phyloP scores from a whole-genome alignment of 2,113 vertebrate species.

The Pedetes capensis region DNA sequence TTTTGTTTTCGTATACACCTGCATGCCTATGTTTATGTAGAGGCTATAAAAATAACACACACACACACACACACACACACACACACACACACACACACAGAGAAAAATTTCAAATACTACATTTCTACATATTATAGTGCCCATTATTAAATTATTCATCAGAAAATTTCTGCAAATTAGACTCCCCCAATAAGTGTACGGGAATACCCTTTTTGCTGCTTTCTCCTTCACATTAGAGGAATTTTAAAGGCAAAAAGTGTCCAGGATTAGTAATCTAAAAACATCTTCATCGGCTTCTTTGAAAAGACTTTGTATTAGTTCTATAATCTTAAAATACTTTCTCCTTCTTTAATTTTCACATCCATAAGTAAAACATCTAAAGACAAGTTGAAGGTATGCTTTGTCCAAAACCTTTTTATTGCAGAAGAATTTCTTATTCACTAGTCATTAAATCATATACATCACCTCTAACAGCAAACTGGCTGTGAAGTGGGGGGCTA shows the following conservation, averaged over 20 bases:
- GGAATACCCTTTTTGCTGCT: background rate
- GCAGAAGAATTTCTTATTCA: background rate
- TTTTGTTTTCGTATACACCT: background rate
- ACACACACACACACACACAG: too few relatives aligned
- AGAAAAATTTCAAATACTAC: background rate
- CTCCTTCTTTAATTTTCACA: background rate
- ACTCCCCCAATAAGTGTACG: background rate
- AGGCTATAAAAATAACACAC: background rate
- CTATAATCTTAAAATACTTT: background rate
- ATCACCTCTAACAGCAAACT: background rate
- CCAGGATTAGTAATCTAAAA: background rate
- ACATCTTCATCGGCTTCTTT: background rate
- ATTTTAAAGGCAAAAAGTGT: background rate
- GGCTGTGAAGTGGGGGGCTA: background rate
- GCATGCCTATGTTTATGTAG: background rate
- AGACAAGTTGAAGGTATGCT: background rate
- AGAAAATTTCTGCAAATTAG: background rate
- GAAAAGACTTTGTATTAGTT: background rate
- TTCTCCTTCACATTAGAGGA: background rate
- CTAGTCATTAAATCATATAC: background rate
- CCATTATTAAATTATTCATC: background rate
- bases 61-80: too few relatives aligned
- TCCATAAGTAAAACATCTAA: background rate
- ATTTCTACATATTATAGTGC: background rate
- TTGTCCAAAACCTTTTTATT: background rate